Percentiles rank a stretch among this genome's conserved stretches.
These are phyloP conservation scores for Campoletis sonorensis DNA, from an alignment of 1,140 invertebrate species.

Conservation along the genomic window DNA sequence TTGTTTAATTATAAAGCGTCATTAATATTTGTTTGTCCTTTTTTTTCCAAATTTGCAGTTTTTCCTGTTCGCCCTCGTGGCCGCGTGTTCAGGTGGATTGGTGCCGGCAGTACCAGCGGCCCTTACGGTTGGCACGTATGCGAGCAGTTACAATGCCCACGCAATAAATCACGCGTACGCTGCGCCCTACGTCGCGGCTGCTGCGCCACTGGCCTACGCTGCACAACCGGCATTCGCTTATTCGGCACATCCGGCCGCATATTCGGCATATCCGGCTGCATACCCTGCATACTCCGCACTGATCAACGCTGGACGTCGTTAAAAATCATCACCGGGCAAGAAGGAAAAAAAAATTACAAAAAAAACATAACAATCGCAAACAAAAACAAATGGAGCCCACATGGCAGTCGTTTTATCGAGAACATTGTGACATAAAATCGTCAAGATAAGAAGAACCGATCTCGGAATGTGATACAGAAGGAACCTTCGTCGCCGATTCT, in stretches of 20 bases:
- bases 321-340: constrained; percentile 35
- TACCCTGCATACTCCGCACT: constrained; percentile 49
- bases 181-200: constrained; percentile 76
- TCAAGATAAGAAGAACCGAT: background rate
- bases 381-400: background rate
- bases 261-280: constrained; percentile 37
- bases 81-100: constrained; percentile 68
- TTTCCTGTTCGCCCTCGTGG: constrained; percentile 74
- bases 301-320: constrained; percentile 61
- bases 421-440: background rate
- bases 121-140: constrained; percentile 78
- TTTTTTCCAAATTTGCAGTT: constrained; percentile 69
- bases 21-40: background rate
- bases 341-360: background rate
- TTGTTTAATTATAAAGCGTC: constrained; percentile 11
- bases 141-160: constrained; percentile 80
- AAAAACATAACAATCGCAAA: constrained; percentile 15
- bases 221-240: constrained; percentile 58
- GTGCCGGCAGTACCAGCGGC: constrained; percentile 77
- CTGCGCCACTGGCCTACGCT: constrained; percentile 64
- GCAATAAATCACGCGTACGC: constrained; percentile 80
- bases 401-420: background rate
- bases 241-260: constrained; percentile 55
- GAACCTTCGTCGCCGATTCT: background rate
- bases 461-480: background rate